phyloP scores from a whole-genome alignment of 2,797 vertebrate genomes.

The Helarctos malayanus region DNA sequence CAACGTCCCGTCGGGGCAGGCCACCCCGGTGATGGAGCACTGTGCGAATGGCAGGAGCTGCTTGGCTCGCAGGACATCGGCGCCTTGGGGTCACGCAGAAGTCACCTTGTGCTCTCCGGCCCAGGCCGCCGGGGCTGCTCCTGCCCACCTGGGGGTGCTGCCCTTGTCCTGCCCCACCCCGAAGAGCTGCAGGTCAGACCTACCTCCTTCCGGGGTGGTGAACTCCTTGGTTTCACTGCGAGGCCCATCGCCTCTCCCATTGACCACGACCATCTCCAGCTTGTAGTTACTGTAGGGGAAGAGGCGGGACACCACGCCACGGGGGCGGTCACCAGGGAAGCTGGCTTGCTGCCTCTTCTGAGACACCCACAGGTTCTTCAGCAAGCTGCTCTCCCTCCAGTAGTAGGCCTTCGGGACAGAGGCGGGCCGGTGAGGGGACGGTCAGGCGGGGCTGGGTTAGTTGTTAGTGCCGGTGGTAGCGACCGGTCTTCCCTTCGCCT shows the following conservation, averaged over 20 bases:
- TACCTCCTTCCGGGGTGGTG: slow-evolving; percentile 97
- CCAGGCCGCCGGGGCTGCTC: background rate
- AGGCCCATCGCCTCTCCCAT: slow-evolving; percentile 94
- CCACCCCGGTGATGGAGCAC: background rate
- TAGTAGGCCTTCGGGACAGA: slow-evolving; percentile 95
- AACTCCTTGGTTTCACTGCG: slow-evolving; percentile 95
- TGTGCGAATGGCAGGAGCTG: background rate
- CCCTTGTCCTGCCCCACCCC: slow-evolving; percentile 63
- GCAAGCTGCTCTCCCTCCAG: slow-evolving; percentile 96
- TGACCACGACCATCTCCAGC: slow-evolving; percentile 97
- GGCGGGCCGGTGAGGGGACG: slow-evolving; percentile 84
- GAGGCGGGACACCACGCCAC: slow-evolving; percentile 93
- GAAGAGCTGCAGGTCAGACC: slow-evolving; percentile 64
- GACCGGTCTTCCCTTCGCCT: slow-evolving; percentile 51
- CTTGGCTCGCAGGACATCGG: background rate
- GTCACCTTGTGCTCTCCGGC: background rate
- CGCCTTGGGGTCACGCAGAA: background rate
- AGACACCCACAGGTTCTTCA: slow-evolving; percentile 94
- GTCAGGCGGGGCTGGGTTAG: slow-evolving; percentile 66
- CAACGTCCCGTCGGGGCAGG: background rate
- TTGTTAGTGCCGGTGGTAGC: slow-evolving; percentile 74
- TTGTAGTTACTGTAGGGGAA: slow-evolving; percentile 97
- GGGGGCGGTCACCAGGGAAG: slow-evolving; percentile 91
- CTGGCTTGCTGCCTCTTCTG: slow-evolving; percentile 94
- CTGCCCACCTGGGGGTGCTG: background rate